Percentiles rank a stretch among this genome's conserved stretches.
Conservation (phyloP, 2,888 invertebrate genomes). For the Torymus texanus region DNA sequence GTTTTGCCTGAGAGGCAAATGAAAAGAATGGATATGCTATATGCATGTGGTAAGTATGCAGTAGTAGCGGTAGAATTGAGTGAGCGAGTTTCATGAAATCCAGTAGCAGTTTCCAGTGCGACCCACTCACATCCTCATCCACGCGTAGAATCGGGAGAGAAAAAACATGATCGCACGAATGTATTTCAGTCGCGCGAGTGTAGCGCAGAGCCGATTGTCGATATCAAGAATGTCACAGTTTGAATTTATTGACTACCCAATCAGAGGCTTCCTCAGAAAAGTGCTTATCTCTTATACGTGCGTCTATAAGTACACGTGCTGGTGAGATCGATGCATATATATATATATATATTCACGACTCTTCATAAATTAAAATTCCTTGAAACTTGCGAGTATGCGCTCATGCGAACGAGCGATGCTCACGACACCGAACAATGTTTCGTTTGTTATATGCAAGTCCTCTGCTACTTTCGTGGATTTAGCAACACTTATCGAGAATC, state of each 20-base stretch:
- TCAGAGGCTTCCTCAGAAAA: conserved; percentile 48
- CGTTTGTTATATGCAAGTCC: conserved; percentile 8
- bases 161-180: conserved; percentile 11
- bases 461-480: not conserved
- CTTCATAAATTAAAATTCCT: conserved; percentile 30
- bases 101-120: conserved; percentile 49
- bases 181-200: conserved; percentile 15
- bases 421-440: conserved; percentile 21
- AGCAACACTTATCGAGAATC: conserved; percentile 5
- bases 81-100: conserved; percentile 43
- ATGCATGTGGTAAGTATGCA: no score
- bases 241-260: conserved; percentile 54
- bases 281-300: conserved; percentile 32
- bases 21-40: not conserved
- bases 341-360: not conserved
- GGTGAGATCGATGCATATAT: no score
- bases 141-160: not conserved
- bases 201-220: conserved; percentile 38
- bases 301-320: not conserved
- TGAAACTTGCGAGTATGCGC: no score
- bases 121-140: conserved; percentile 48
- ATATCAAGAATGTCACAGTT: conserved; percentile 46
- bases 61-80: not conserved
- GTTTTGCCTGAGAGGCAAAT: not conserved
- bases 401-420: no score